Evolutionary conservation across 2,888 invertebrate genomes (phyloP).

Genomic region (Enoplolaimus lenunculus): DNA sequence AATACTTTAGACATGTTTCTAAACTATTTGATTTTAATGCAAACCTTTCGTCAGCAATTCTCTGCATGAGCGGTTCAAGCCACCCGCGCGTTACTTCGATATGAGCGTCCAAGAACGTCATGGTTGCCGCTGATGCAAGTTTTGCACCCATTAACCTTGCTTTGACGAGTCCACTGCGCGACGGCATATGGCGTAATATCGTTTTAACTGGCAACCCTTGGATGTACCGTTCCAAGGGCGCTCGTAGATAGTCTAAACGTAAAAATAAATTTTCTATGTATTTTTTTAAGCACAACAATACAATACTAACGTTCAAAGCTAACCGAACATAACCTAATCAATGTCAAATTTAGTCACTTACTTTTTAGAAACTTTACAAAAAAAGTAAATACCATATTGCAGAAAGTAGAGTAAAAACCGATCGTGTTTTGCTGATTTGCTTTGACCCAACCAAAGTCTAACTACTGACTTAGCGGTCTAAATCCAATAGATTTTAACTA

Average conservation of each 20-base stretch:
- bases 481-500: too few relatives aligned
- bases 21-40: too few relatives aligned
- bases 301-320: too few relatives aligned
- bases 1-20: too few relatives aligned
- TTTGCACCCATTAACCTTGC: slow-evolving; percentile 84
- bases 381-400: too few relatives aligned
- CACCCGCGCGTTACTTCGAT: slow-evolving; percentile 95
- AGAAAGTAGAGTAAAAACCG: too few relatives aligned
- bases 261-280: background rate
- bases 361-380: too few relatives aligned
- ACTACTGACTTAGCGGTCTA: too few relatives aligned
- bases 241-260: slow-evolving; percentile 32
- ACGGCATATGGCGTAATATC: slow-evolving; percentile 60
- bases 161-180: slow-evolving; percentile 83
- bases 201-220: slow-evolving; percentile 30
- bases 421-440: too few relatives aligned
- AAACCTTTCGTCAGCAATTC: slow-evolving; percentile 68
- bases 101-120: slow-evolving; percentile 91
- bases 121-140: slow-evolving; percentile 69
- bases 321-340: too few relatives aligned
- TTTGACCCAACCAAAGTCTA: too few relatives aligned
- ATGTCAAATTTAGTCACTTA: too few relatives aligned
- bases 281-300: slow-evolving; percentile 9
- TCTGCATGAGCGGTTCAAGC: slow-evolving; percentile 77
- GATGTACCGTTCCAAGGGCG: slow-evolving; percentile 35